Base-by-base conservation (phyloP, 2,888 invertebrate species). In the Drosophila multiciliata region DNA sequence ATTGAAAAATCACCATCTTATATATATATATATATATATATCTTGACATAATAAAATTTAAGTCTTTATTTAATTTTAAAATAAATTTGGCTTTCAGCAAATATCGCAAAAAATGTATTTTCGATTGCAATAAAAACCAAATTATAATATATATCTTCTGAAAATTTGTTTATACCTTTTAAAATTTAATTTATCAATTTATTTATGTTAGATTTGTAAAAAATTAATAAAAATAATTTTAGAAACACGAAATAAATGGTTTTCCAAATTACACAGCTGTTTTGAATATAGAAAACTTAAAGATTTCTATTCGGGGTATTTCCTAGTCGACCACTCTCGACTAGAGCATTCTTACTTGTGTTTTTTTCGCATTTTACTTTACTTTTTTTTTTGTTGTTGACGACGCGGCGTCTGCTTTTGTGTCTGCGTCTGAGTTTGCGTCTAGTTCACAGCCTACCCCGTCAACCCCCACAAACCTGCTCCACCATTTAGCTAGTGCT, bases 341-440 rank as follows among this genome's bases (percentile, higher is more conserved):
- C 15, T 23, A 4, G 4, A 45, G 15, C 36, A 3, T n/a, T 36
- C 53, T 40, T 38, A 35, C 42, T 50, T 40, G 26, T 40, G 17
- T 12, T 32, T 40, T 49, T 59, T 48, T 23, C 11, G 36, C 35
- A 15, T 45, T 45, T 23, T 45, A 23, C 20, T 45, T 15, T 23
- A 26, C 45, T n/a, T 45, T 12, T 61, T 55, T 7, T 55, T 8
- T 29, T 59, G 49, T 38, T 62, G 52, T 33, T 40, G 38, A 53
- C 75, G 83, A 54, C 72, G 66, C 65, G 74, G 75, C 78, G 80
- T 75, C 83, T 80, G 73, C 71, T 85, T 87, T 75, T 81, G 70
- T 70, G 89, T 74, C 79, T 54, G 88, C 74, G 53, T 65, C 54
- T 87, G 90, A 64, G 53, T 66, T 58, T 35, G 52, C 29, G 62